Evolutionary conservation across 2,113 vertebrate species (phyloP), one percentile per base, ranked within the genome.

Genomic region (Brienomyrus longianalis): DNA sequence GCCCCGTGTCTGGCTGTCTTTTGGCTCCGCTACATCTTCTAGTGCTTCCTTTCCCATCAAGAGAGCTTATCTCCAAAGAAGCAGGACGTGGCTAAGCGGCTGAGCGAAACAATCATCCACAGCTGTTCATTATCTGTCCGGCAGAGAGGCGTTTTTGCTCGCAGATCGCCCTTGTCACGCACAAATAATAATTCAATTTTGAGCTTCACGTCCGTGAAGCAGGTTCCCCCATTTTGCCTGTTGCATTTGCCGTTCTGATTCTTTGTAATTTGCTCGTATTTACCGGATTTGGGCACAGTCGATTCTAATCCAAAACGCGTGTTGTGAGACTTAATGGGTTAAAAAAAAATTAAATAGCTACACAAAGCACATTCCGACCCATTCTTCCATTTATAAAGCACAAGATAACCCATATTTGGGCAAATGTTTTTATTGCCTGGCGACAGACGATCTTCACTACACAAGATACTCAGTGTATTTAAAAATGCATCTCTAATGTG

Each of bases 51-150:
- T 93, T 94, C 94, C 95, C 83, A 91, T 92, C 74, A 93, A 94
- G 93, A 77, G 91, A 95, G 93, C 91, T 97, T 96, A 95, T 96
- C 94, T 96, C 92, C 95, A 94, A 94, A 95, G 93, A 93, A 95
- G 91, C 92, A 95, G 94, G 93, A 95, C 95, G 92, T 91, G 90
- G 88, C 93, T 94, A 91, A 87, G 56, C 70, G 3, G 6, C 27
- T 27, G 35, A 80, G 62, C 19, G 21, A 80, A 43, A 74, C 87
- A 74, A 88, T 88, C 45, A 31, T 11, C 48, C 87, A 51, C 87
- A 74, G 87, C 87, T 88, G 87, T 51, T 74, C 87, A 74, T 88
- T 88, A 88, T 88, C 87, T 74, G 87, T 74, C 87, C 87, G 4
- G 87, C 62, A 31, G 59, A 48, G 59, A 70, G 87, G 31, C 59